phyloP scores from a whole-genome alignment of 2,113 vertebrate genomes.

The Gorilla gorilla region DNA sequence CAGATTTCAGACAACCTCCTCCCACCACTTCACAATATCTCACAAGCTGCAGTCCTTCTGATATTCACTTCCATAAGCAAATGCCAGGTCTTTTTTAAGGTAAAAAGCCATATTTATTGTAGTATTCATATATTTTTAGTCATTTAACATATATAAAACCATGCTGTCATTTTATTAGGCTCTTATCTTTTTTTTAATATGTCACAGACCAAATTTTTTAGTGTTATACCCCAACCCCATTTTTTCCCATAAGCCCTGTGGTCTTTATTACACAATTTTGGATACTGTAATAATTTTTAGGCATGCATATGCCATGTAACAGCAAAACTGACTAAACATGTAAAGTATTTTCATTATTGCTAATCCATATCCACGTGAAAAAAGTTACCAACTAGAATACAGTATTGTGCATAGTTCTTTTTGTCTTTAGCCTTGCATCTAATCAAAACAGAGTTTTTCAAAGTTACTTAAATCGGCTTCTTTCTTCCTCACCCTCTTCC shows the following conservation, averaged over 20 bases:
- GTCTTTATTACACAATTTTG: neutral
- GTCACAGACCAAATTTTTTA: neutral
- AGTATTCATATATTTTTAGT: neutral
- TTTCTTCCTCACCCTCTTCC: neutral
- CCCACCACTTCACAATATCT: neutral
- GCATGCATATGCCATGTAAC: neutral
- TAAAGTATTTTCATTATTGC: neutral
- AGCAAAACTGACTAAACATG: neutral
- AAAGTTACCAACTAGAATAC: neutral
- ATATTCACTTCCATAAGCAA: neutral
- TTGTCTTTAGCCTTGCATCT: neutral
- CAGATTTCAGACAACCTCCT: neutral
- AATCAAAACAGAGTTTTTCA: neutral
- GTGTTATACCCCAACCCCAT: neutral
- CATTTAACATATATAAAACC: neutral
- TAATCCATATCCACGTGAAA: neutral
- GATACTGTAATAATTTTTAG: neutral
- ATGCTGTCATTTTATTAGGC: neutral
- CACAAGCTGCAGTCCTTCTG: neutral
- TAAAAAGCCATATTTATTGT: neutral
- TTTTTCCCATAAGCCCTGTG: neutral
- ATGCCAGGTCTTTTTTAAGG: neutral
- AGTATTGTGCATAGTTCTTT: neutral
- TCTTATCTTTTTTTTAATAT: neutral
- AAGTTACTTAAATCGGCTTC: constrained; percentile 7